A percentile compares a stretch with the other conserved stretches of the same genome.
Evolutionary conservation across 2,113 vertebrate species (phyloP).

Genomic region (Nibea albiflora): DNA sequence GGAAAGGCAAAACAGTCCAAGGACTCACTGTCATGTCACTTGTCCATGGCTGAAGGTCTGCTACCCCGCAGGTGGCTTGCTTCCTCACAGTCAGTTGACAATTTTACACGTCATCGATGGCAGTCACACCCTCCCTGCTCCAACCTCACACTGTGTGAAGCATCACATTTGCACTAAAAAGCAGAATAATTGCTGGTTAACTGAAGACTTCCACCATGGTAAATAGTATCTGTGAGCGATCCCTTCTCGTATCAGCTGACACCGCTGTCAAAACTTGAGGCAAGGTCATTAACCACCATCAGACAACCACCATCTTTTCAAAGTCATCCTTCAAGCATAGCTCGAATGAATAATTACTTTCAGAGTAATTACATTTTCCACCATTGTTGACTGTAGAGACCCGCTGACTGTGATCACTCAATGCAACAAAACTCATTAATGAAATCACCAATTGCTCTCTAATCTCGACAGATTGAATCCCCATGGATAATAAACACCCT

Average conservation of each 20-base stretch:
- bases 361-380: slow-evolving; percentile 78
- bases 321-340: slow-evolving; percentile 55
- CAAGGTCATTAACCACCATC: slow-evolving; percentile 39
- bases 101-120: not conserved
- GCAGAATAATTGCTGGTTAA: slow-evolving; percentile 7
- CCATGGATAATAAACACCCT: slow-evolving; percentile 60
- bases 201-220: not conserved
- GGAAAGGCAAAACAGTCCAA: not conserved
- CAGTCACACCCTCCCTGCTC: not conserved
- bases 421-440: slow-evolving; percentile 78
- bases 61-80: not conserved
- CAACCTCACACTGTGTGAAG: no score
- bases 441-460: slow-evolving; percentile 69
- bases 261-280: slow-evolving; percentile 22
- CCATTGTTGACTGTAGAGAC: slow-evolving; percentile 73
- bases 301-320: slow-evolving; percentile 41
- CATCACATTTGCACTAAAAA: not conserved
- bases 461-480: slow-evolving; percentile 67
- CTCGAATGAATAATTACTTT: slow-evolving; percentile 71
- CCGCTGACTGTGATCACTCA: slow-evolving; percentile 72
- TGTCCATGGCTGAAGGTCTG: not conserved
- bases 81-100: not conserved
- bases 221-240: not conserved
- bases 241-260: not conserved
- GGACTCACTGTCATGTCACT: not conserved